phyloP scores from a whole-genome alignment of 2,797 vertebrate genomes.

The Typhlichthys eigenmanni region DNA sequence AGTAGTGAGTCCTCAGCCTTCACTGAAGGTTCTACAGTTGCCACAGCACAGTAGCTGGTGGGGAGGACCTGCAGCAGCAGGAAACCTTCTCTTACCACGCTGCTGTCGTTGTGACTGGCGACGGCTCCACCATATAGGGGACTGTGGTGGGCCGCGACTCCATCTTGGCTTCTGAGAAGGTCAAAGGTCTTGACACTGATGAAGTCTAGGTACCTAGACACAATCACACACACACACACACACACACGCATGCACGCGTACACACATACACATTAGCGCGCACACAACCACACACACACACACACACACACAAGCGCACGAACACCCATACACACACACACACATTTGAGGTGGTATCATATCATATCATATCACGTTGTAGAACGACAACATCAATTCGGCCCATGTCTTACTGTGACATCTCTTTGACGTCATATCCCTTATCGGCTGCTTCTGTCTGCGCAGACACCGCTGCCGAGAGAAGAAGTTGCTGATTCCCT shows the following conservation, averaged over 20 bases:
- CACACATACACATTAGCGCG: no score
- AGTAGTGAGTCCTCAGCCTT: no score
- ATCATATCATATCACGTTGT: background rate
- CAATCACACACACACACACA: constrained; percentile 3
- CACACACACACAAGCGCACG: no score
- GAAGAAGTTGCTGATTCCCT: constrained; percentile 46
- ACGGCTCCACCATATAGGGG: constrained; percentile 64
- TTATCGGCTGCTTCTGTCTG: constrained; percentile 38
- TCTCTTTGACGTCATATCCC: constrained; percentile 66
- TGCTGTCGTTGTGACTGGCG: constrained; percentile 60
- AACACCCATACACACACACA: constrained; percentile 5
- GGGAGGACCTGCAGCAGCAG: background rate
- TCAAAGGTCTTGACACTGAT: constrained; percentile 78
- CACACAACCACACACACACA: constrained; percentile 17
- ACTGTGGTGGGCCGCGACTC: constrained; percentile 76
- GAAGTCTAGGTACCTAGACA: constrained; percentile 72
- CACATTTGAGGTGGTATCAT: background rate
- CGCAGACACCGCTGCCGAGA: constrained; percentile 63
- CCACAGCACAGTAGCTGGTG: background rate
- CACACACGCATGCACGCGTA: no score
- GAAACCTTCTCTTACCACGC: constrained; percentile 53
- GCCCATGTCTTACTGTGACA: constrained; percentile 63
- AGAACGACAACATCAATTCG: background rate
- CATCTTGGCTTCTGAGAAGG: constrained; percentile 64
- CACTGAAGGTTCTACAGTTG: background rate